These are phyloP conservation scores for Orchestes rusci DNA, from an alignment of 2,888 invertebrate species.

Conservation along the genomic window DNA sequence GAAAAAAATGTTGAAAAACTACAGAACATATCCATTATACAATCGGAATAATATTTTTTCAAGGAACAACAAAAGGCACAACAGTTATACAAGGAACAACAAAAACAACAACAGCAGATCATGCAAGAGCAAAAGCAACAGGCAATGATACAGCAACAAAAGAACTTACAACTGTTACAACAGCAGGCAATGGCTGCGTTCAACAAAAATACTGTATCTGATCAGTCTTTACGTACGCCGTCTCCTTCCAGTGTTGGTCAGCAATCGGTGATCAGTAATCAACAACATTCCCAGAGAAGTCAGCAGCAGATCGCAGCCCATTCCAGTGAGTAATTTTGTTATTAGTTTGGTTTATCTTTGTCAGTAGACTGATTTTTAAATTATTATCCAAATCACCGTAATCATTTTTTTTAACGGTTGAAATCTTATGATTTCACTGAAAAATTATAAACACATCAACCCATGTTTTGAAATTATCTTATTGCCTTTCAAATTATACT, in stretches of 20 bases:
- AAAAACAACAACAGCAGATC: conserved; percentile 5
- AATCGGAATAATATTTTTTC: no score
- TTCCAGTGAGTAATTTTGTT: neutral
- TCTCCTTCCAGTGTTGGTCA: conserved; percentile 9
- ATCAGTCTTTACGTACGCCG: conserved; percentile 9
- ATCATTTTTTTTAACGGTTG: no score
- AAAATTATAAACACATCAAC: no score
- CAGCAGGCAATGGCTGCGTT: conserved; percentile 7
- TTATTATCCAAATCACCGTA: no score
- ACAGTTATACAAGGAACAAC: conserved; percentile 1
- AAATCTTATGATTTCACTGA: no score
- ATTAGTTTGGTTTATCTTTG: no score
- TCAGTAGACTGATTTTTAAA: no score
- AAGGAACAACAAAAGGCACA: conserved; percentile 7
- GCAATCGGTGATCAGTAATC: neutral
- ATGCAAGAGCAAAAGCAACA: conserved; percentile 11
- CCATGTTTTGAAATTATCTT: no score
- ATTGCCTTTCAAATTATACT: no score
- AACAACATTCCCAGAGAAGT: conserved; percentile 4
- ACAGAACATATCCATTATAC: neutral
- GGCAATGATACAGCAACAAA: conserved; percentile 6
- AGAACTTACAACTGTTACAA: conserved; percentile 11
- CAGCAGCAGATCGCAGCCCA: conserved; percentile 10
- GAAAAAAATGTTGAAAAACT: neutral
- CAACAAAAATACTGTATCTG: neutral